Conservation (phyloP, 2,888 invertebrate species). For the Agriopis leucophaearia region DNA sequence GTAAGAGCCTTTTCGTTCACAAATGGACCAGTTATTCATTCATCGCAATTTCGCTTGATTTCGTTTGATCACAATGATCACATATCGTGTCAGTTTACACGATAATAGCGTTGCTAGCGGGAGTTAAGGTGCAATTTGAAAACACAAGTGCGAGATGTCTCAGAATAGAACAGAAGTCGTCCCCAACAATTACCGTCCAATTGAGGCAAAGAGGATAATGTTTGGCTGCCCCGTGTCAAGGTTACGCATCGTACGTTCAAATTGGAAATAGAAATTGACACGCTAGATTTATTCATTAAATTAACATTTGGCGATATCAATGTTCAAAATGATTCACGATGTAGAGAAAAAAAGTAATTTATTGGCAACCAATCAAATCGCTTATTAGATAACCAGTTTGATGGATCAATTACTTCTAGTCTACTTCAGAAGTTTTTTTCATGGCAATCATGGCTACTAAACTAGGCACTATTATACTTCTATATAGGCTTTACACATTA, state of each 20-base stretch:
- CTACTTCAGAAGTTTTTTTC: neutral
- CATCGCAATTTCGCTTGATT: conserved; percentile 21
- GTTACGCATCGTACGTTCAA: conserved; percentile 70
- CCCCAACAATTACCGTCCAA: conserved; percentile 81
- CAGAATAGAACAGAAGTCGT: conserved; percentile 80
- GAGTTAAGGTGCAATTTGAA: conserved; percentile 79
- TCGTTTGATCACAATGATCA: conserved; percentile 24
- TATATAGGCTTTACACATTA: too few relatives aligned
- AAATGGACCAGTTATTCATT: conserved; percentile 17
- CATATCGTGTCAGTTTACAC: conserved; percentile 46
- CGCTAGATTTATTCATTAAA: conserved; percentile 66
- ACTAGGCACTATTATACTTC: too few relatives aligned
- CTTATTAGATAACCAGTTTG: neutral
- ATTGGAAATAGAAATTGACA: conserved; percentile 79
- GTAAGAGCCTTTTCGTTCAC: neutral
- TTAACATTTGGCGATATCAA: conserved; percentile 30
- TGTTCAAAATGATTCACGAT: conserved; percentile 23
- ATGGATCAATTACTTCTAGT: conserved; percentile 9
- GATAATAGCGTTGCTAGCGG: conserved; percentile 42
- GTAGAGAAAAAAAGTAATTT: neutral
- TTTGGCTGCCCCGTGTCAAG: conserved; percentile 79
- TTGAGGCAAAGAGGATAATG: conserved; percentile 83
- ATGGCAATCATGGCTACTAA: too few relatives aligned
- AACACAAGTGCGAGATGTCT: conserved; percentile 81
- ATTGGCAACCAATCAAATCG: conserved; percentile 13